Conservation (phyloP, 1,140 invertebrate species). For the Eriocheir sinensis region DNA sequence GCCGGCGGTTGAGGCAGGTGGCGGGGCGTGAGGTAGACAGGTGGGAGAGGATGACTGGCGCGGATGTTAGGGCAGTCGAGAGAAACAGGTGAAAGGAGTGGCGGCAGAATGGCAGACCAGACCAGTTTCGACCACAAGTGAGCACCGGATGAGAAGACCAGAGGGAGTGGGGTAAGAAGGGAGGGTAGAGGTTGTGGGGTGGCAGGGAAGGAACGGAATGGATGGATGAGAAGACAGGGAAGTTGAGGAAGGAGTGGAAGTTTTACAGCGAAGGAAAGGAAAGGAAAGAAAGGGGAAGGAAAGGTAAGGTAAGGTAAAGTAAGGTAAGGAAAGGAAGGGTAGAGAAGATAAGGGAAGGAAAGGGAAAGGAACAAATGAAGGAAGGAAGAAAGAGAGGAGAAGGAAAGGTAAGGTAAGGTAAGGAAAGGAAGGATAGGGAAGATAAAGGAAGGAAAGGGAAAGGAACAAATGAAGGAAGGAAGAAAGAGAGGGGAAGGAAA, state of each 20-base stretch:
- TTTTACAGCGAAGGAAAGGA: background rate
- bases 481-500: too few species aligned
- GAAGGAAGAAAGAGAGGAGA: background rate
- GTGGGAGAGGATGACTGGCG: background rate
- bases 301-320: background rate
- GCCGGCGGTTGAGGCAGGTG: background rate
- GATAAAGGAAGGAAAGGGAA: too few species aligned
- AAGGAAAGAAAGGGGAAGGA: too few species aligned
- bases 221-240: background rate
- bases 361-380: too few species aligned
- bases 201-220: too few species aligned
- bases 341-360: too few species aligned
- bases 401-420: background rate
- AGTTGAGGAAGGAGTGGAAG: background rate
- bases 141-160: background rate
- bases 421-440: too few species aligned
- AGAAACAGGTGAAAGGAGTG: conserved; percentile 13
- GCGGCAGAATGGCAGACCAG: conserved; percentile 1
- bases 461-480: too few species aligned
- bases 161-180: too few species aligned
- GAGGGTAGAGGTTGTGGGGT: too few species aligned
- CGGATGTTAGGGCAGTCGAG: conserved; percentile 20
- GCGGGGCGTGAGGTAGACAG: background rate
- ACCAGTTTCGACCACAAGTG: background rate
- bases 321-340: too few species aligned